phyloP scores from a whole-genome alignment of 2,113 vertebrate species.

The Xyliphius kryptos region DNA sequence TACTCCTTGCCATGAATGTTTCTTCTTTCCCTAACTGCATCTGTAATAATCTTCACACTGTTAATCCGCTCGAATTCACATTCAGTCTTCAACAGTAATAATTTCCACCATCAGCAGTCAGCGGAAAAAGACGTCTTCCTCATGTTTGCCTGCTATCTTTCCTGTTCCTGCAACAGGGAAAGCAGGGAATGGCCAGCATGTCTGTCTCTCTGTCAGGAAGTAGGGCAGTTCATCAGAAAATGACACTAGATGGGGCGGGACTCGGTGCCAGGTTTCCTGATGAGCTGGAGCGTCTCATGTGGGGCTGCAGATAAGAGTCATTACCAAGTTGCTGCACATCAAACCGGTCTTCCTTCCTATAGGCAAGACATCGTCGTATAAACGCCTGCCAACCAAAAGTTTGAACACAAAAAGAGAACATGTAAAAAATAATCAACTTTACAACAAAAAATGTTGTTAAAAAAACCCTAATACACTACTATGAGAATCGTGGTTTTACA shows the following conservation, averaged over 20 bases:
- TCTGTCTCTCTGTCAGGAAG: constrained; percentile 45
- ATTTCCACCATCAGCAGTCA: constrained; percentile 2
- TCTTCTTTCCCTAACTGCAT: not conserved
- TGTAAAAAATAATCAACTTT: too few relatives aligned
- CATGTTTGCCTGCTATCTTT: constrained; percentile 8
- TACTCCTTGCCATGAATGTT: constrained; percentile 23
- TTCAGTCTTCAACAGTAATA: constrained; percentile 1
- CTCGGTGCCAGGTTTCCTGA: constrained; percentile 89
- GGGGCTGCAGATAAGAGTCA: constrained; percentile 93
- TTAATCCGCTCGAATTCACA: constrained; percentile 14
- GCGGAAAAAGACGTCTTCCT: constrained; percentile 9
- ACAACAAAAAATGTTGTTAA: too few relatives aligned
- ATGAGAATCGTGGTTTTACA: too few relatives aligned
- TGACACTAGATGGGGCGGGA: constrained; percentile 80
- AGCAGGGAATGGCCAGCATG: constrained; percentile 49
- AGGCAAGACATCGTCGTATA: constrained; percentile 94
- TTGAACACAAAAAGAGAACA: not conserved
- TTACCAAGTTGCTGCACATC: constrained; percentile 94
- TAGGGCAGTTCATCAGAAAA: constrained; percentile 76
- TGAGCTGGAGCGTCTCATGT: constrained; percentile 96
- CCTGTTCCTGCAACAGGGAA: constrained; percentile 60
- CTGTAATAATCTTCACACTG: constrained; percentile 17
- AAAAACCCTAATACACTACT: too few relatives aligned
- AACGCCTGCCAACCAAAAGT: constrained; percentile 71
- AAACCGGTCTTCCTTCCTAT: constrained; percentile 94